Base-by-base conservation (phyloP, 1,140 invertebrate genomes). In the Cheumatopsyche charites region DNA sequence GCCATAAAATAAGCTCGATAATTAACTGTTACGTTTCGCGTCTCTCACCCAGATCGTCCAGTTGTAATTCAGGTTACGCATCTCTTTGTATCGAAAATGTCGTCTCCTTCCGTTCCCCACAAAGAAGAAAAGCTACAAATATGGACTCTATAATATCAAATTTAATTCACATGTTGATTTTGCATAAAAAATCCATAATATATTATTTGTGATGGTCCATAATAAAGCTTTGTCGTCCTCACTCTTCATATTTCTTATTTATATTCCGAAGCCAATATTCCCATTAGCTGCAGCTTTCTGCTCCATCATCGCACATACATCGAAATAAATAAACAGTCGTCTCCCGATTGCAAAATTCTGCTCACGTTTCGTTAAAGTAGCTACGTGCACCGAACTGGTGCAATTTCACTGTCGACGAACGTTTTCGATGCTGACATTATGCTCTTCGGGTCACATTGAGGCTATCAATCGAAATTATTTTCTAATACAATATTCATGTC, bases 241-340 rank as follows among this genome's bases (percentile, higher is more conserved):
- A n/a, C n/a, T n/a, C n/a, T n/a, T n/a, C n/a, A n/a, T n/a, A n/a
- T n/a, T n/a, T n/a, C n/a, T n/a, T 67, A 23, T 25, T 17, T 61
- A 58, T 58, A 58, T n/a, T 25, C 21, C 21, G n/a, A 58, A 23
- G 55, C 55, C 21, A 11, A 68, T 68, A 68, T 68, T 55, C 26
- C 49, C 66, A 68, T 68, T 45, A 55, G 26, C 19, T 47, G 11
- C 58, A 26, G 65, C 65, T 13, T 55, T 25, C 21, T 23, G 63
- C 43, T 42, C 29, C 29, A 36, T 36, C 29, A 36, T 36, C 29
- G 9, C 29, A 36, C 29, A 36, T 36, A 36, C 45, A 68, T 68
- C 36, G 71, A 62, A 68, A 73, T 67, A 68, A 67, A 73, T 68
- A 73, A 36, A 73, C 55, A 36, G 66, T 61, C 43, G 42, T 26